phyloP scores from a whole-genome alignment of 2,797 vertebrate species.

The Falco cherrug region DNA sequence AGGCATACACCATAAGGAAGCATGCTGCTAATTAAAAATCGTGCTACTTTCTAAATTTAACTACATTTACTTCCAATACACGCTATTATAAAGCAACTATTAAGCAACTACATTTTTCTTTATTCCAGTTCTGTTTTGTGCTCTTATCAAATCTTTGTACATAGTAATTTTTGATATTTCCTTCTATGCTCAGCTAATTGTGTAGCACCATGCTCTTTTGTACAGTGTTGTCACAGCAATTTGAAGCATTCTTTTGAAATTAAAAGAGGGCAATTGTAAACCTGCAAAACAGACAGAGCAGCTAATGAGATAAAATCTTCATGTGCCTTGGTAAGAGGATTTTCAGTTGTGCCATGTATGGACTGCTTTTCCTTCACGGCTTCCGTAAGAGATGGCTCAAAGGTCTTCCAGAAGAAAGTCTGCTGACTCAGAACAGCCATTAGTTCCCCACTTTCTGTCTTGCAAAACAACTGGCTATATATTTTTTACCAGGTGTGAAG shows the following conservation, averaged over 20 bases:
- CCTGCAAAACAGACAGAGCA: neutral
- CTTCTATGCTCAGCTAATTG: neutral
- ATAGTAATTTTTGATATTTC: neutral
- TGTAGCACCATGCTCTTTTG: neutral
- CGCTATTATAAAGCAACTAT: neutral
- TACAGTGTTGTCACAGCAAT: neutral
- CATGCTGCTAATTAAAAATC: neutral
- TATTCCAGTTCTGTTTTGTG: neutral
- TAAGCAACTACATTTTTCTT: neutral
- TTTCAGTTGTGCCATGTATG: neutral
- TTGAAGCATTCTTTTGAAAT: conserved; percentile 2
- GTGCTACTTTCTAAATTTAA: neutral
- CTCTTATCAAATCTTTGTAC: neutral
- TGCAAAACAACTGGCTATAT: neutral
- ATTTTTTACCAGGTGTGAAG: neutral
- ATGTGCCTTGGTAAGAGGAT: neutral
- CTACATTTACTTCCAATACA: neutral
- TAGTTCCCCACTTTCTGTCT: neutral
- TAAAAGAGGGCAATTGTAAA: neutral
- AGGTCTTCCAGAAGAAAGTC: neutral
- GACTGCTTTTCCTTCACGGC: neutral
- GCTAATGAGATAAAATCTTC: conserved; percentile 21
- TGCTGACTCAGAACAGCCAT: neutral
- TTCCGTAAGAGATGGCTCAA: neutral
- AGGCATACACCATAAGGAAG: neutral